Evolutionary conservation across 2,113 vertebrate genomes (phyloP).

Genomic region (Toxotes jaculatrix): DNA sequence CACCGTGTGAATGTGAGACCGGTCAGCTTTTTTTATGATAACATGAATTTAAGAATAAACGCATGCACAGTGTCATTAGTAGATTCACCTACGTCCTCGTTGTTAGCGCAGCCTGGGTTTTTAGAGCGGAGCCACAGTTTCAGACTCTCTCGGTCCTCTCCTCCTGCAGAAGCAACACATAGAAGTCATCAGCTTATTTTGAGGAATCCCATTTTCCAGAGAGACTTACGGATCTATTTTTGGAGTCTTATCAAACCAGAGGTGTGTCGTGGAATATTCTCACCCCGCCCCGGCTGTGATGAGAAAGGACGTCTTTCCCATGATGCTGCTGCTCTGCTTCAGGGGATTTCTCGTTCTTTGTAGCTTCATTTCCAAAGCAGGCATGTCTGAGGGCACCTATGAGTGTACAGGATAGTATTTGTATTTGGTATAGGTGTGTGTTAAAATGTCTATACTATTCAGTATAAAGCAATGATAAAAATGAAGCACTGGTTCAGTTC

Average conservation of each 20-base stretch:
- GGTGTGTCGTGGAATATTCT: slow-evolving; percentile 51
- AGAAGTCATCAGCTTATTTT: slow-evolving; percentile 51
- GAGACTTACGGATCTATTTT: slow-evolving; percentile 62
- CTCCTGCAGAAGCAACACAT: neutral
- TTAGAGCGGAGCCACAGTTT: neutral
- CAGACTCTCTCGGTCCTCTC: neutral
- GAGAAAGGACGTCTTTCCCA: slow-evolving; percentile 30
- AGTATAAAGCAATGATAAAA: neutral
- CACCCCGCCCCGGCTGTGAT: neutral
- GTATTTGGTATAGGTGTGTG: neutral
- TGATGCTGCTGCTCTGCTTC: slow-evolving; percentile 28
- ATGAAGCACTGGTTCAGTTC: neutral
- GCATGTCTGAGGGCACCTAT: neutral
- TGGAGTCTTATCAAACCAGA: slow-evolving; percentile 42
- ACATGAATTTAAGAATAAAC: slow-evolving; percentile 16
- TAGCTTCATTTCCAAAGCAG: slow-evolving; percentile 34
- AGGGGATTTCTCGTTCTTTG: slow-evolving; percentile 7
- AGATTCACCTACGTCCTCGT: neutral
- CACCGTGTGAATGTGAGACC: neutral
- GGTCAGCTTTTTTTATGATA: neutral
- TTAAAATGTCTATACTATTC: neutral
- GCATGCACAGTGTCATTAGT: neutral
- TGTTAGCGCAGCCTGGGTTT: neutral
- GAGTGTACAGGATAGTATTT: neutral
- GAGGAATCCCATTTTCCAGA: slow-evolving; percentile 69